Conservation (phyloP, 1,140 invertebrate genomes). For the Musca vetustissima region DNA sequence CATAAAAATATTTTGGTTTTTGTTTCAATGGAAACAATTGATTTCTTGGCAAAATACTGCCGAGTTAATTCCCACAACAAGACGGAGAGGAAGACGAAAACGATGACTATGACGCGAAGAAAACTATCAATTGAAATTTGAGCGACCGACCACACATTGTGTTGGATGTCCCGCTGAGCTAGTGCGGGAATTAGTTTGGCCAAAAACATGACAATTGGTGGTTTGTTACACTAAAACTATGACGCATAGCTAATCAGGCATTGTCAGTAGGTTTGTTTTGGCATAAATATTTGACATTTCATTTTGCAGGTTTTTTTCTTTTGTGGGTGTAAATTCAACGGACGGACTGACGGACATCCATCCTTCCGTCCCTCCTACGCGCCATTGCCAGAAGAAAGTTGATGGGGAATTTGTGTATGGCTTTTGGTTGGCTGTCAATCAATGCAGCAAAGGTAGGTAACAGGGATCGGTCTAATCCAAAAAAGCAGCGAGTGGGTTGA, state of each 20-base stretch:
- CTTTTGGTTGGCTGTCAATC: too few relatives aligned
- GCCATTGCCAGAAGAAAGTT: too few relatives aligned
- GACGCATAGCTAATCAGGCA: slow-evolving; percentile 9
- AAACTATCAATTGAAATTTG: too few relatives aligned
- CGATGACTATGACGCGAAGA: too few relatives aligned
- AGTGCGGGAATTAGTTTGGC: slow-evolving; percentile 4
- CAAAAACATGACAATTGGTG: slow-evolving; percentile 11
- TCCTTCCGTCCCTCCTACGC: too few relatives aligned
- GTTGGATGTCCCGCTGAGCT: background rate
- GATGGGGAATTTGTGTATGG: too few relatives aligned
- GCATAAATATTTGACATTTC: slow-evolving; percentile 18
- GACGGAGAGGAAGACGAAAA: too few relatives aligned
- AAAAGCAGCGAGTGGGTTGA: too few relatives aligned
- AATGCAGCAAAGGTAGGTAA: too few relatives aligned
- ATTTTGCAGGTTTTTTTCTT: slow-evolving; percentile 5
- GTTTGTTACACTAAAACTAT: background rate
- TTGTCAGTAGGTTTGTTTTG: slow-evolving; percentile 11
- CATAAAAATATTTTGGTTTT: slow-evolving; percentile 12
- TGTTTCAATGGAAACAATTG: background rate
- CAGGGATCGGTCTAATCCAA: too few relatives aligned
- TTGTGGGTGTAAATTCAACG: slow-evolving; percentile 12
- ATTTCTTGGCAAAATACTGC: slow-evolving; percentile 10
- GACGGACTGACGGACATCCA: too few relatives aligned
- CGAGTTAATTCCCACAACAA: too few relatives aligned
- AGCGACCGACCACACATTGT: background rate